phyloP scores from a whole-genome alignment of 2,113 vertebrate species.

The Oncorhynchus tshawytscha region DNA sequence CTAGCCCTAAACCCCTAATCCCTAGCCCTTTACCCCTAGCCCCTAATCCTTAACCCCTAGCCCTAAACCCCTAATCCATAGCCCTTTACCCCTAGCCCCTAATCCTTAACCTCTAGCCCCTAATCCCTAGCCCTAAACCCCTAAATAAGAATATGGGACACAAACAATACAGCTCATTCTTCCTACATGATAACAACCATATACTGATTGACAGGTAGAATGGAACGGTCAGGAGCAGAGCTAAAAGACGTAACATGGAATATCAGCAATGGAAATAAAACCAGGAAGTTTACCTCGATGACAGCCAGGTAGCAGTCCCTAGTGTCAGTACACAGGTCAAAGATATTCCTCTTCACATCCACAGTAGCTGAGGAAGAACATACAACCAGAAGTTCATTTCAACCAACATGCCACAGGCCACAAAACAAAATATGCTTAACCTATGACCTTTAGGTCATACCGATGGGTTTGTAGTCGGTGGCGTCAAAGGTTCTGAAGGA shows the following conservation, averaged over 20 bases:
- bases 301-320: conserved; percentile 96
- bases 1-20: too few species aligned
- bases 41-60: too few species aligned
- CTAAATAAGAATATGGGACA: background rate
- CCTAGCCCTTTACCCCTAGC: too few species aligned
- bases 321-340: conserved; percentile 93
- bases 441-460: conserved; percentile 53
- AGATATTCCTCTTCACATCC: conserved; percentile 96
- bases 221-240: background rate
- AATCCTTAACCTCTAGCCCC: accelerated
- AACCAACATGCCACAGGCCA: background rate
- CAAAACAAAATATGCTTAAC: too few species aligned
- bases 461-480: conserved; percentile 95
- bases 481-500: conserved; percentile 97
- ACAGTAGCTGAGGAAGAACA: conserved; percentile 81
- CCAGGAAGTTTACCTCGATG: conserved; percentile 82
- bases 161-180: too few species aligned
- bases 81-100: too few species aligned
- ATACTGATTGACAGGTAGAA: too few species aligned
- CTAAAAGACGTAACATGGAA: background rate
- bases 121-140: background rate
- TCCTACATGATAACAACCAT: too few species aligned
- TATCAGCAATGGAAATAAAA: background rate
- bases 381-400: background rate
- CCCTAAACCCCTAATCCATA: too few species aligned